Conservation (phyloP, 2,888 invertebrate species). For the Piscicola geometra region DNA sequence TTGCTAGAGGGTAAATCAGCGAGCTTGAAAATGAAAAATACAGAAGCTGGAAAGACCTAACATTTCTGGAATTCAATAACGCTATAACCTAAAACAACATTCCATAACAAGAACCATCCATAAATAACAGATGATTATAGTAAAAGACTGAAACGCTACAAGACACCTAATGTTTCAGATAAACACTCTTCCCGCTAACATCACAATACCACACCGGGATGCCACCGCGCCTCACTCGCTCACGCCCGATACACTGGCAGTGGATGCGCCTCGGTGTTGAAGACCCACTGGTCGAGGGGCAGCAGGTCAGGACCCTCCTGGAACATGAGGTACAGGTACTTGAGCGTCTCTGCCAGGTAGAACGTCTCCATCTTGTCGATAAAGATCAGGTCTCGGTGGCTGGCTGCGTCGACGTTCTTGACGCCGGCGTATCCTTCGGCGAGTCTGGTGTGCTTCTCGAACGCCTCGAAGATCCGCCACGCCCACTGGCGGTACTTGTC, state of each 20-base stretch:
- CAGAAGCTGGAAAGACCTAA: too few relatives aligned
- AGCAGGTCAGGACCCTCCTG: slow-evolving; percentile 74
- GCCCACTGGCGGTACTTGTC: slow-evolving; percentile 95
- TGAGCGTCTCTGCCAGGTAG: slow-evolving; percentile 95
- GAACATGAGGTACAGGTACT: slow-evolving; percentile 94
- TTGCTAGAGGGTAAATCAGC: too few relatives aligned
- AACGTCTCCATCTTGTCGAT: slow-evolving; percentile 94
- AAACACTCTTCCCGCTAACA: too few relatives aligned
- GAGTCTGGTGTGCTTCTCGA: slow-evolving; percentile 80
- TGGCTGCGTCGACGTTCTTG: slow-evolving; percentile 86
- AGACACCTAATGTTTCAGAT: too few relatives aligned
- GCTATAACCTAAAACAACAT: too few relatives aligned
- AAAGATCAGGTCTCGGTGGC: slow-evolving; percentile 67
- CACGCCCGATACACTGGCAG: slow-evolving; percentile 77
- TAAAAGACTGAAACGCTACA: too few relatives aligned
- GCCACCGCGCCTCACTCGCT: too few relatives aligned
- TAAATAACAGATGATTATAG: too few relatives aligned
- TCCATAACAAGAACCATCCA: too few relatives aligned
- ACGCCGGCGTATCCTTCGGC: slow-evolving; percentile 88
- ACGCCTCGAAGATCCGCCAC: slow-evolving; percentile 87
- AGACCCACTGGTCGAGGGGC: slow-evolving; percentile 92
- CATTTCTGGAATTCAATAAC: too few relatives aligned
- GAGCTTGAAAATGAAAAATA: too few relatives aligned
- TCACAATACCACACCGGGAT: too few relatives aligned
- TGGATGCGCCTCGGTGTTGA: slow-evolving; percentile 97